Evolutionary conservation across 2,888 invertebrate species (phyloP), one percentile per base, ranked within the genome.

Genomic region (Vandiemenella viatica): DNA sequence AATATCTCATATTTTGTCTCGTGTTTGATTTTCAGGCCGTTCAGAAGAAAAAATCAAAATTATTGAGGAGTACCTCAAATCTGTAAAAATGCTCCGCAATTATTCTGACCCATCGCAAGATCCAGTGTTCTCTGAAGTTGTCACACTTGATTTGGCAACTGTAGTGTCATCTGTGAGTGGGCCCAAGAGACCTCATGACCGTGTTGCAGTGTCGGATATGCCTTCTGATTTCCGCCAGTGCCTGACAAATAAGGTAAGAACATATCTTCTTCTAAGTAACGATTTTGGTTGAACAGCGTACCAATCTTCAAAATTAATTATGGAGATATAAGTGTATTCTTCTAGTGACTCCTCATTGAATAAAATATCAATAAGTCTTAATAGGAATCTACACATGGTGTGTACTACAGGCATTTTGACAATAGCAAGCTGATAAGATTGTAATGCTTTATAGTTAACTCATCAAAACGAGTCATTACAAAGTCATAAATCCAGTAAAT

Each of bases 121-220:
- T 64, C 95, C 95, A 0, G 65, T 79, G 17, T 93, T 83, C 65
- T 52, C 64, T 20, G 62, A 87, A 77, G 74, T 84, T 13, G 80
- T 90, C 0, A 83, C 85, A 40, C 65, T 98, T 56, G 95, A 98
- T 64, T 70, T 98, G 41, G 66, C 75, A 0, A 83, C 86, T 0
- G 91, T 98, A 1, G 91, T 89, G 45, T 89, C 96, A 2, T 95
- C 92, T 17, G 86, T 96, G 13, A 93, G 93, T 51, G 97, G 97
- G 0, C 97, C 97, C 0, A 98, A 98, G 65, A 70, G 97, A 46
- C 97, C 97, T 0, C 97, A 98, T 58, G 97, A 98, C 71, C 73
- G 92, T 18, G 93, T 98, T 4, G 78, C 92, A 0, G 90, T 96
- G 0, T 68, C 78, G 0, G 82, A 85, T 40, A 92, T 97, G 89